Evolutionary conservation across 1,140 invertebrate genomes (phyloP).

Genomic region (Venturia canescens): DNA sequence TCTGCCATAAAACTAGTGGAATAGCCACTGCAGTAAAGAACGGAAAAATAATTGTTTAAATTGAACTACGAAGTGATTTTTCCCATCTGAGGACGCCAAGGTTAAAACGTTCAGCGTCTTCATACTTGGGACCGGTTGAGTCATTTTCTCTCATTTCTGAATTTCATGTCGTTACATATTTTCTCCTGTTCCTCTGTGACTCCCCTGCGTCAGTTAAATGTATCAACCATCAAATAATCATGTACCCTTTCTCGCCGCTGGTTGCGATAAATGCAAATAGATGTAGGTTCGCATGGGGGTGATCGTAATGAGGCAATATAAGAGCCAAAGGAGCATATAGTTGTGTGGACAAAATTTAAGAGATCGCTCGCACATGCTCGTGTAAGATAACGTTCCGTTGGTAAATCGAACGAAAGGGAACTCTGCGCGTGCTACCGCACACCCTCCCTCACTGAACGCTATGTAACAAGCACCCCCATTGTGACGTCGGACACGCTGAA

Average conservation of each 20-base stretch:
- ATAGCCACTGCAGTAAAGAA: too few species aligned
- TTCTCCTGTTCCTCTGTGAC: neutral
- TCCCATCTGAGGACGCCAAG: too few species aligned
- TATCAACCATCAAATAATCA: constrained; percentile 19
- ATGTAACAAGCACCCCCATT: constrained; percentile 62
- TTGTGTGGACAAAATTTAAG: neutral
- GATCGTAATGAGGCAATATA: constrained; percentile 38
- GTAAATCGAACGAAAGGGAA: constrained; percentile 40
- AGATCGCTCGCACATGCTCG: constrained; percentile 1
- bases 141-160: too few species aligned
- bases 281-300: neutral
- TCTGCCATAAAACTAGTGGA: too few species aligned
- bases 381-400: constrained; percentile 33
- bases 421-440: constrained; percentile 57
- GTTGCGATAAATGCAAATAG: constrained; percentile 59
- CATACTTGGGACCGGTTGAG: too few species aligned
- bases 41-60: too few species aligned
- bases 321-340: neutral
- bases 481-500: constrained; percentile 59
- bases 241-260: neutral
- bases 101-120: too few species aligned
- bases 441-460: constrained; percentile 26
- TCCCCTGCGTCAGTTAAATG: neutral
- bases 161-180: too few species aligned
- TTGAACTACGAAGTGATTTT: too few species aligned